Evolutionary conservation across 2,113 vertebrate species (phyloP).

Genomic region (Motacilla tschutschensis): DNA sequence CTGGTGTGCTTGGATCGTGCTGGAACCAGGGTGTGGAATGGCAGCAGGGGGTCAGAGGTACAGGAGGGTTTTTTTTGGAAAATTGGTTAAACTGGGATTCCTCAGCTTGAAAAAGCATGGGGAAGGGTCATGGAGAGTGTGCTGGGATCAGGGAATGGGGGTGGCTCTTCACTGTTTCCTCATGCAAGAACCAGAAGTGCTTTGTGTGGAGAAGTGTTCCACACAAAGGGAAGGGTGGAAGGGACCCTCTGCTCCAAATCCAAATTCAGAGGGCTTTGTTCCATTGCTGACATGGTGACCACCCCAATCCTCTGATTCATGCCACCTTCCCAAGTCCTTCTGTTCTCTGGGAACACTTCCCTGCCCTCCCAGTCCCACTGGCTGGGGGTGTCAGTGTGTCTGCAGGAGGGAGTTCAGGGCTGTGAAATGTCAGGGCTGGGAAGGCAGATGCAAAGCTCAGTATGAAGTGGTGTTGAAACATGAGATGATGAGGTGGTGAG

Average conservation of each 20-base stretch:
- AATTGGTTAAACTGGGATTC: background rate
- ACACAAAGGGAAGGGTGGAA: background rate
- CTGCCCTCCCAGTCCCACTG: background rate
- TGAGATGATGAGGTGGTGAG: conserved; percentile 70
- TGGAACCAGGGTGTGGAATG: background rate
- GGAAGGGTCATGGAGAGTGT: background rate
- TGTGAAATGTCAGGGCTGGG: conserved; percentile 59
- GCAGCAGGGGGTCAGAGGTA: background rate
- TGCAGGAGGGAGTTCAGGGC: conserved; percentile 19
- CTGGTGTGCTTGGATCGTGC: background rate
- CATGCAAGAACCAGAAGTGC: background rate
- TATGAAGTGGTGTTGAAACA: conserved; percentile 86
- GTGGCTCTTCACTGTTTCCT: background rate
- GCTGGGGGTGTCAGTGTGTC: background rate
- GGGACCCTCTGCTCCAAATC: background rate
- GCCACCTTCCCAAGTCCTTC: background rate
- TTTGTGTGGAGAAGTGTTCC: background rate
- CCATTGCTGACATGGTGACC: fast-evolving
- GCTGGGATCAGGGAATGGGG: background rate
- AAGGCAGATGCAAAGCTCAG: conserved; percentile 6
- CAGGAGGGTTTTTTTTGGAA: background rate
- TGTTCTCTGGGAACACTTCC: background rate
- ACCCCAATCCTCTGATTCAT: fast-evolving
- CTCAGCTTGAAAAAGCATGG: background rate
- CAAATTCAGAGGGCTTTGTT: background rate